phyloP scores from a whole-genome alignment of 1,140 invertebrate species.

The Ceratoteleas bidentatus region DNA sequence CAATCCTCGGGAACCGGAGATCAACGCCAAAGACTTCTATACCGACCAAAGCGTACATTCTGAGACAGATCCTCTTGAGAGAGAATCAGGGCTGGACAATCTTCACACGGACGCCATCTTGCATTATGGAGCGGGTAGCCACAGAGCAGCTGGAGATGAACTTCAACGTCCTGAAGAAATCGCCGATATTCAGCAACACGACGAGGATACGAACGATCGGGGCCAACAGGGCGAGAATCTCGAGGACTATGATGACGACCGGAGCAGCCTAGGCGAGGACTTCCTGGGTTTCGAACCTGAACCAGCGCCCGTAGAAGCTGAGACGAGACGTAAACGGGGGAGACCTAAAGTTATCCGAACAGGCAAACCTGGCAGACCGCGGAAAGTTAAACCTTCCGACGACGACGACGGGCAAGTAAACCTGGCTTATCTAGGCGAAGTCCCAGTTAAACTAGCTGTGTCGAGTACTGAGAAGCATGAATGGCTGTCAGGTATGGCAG shows the following conservation, averaged over 20 bases:
- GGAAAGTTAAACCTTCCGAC: not conserved
- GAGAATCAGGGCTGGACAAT: not conserved
- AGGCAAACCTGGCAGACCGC: not conserved
- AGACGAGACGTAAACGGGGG: not conserved
- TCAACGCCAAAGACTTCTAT: not conserved
- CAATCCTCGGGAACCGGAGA: not conserved
- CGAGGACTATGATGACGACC: not conserved
- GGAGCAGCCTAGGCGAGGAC: not conserved
- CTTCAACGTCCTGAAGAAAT: not conserved
- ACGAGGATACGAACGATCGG: not conserved
- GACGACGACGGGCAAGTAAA: not conserved
- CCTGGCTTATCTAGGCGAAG: not conserved
- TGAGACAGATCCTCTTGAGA: not conserved
- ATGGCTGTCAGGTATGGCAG: slow-evolving; percentile 3
- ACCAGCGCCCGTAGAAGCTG: not conserved
- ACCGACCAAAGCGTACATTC: not conserved
- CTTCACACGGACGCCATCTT: not conserved
- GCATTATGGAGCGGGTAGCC: not conserved
- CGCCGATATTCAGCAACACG: not conserved
- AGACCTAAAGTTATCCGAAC: not conserved
- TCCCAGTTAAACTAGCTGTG: not conserved
- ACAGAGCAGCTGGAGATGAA: not conserved
- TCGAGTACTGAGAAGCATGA: not conserved
- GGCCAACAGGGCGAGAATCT: not conserved
- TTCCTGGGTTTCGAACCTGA: not conserved